Percentiles rank a stretch among this genome's conserved stretches.
These are phyloP conservation scores for Mionectes olivaceus DNA, from an alignment of 2,797 vertebrate genomes.

Conservation along the genomic window DNA sequence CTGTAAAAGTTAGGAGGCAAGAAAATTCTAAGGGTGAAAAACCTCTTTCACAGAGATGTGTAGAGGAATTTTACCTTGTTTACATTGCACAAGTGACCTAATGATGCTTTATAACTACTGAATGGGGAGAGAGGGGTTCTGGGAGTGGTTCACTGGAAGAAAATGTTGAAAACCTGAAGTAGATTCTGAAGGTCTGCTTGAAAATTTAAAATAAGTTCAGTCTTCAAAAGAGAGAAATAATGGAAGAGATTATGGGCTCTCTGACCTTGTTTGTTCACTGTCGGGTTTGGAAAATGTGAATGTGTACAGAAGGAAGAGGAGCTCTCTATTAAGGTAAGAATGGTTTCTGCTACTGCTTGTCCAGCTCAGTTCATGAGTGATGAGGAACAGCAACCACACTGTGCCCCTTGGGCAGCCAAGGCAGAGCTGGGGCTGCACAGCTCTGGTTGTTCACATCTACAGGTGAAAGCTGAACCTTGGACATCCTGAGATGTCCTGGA, in stretches of 20 bases:
- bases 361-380: not conserved
- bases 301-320: not conserved
- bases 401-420: not conserved
- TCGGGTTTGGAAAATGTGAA: not conserved
- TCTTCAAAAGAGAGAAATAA: not conserved
- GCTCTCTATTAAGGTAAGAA: not conserved
- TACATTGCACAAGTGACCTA: not conserved
- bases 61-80: not conserved
- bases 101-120: not conserved
- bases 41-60: accelerated
- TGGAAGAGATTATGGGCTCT: not conserved
- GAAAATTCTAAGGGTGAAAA: not conserved
- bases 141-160: not conserved
- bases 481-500: not conserved
- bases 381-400: not conserved
- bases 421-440: not conserved
- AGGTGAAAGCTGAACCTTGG: not conserved
- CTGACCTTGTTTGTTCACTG: not conserved
- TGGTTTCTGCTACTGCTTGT: not conserved
- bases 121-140: not conserved
- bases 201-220: not conserved
- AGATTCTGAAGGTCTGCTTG: not conserved
- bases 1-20: not conserved
- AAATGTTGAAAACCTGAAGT: not conserved
- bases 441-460: not conserved